Percentiles rank a stretch among this genome's conserved stretches.
These are phyloP conservation scores for Trissolcus japonicus DNA, from an alignment of 2,888 invertebrate genomes.

Conservation along the genomic window DNA sequence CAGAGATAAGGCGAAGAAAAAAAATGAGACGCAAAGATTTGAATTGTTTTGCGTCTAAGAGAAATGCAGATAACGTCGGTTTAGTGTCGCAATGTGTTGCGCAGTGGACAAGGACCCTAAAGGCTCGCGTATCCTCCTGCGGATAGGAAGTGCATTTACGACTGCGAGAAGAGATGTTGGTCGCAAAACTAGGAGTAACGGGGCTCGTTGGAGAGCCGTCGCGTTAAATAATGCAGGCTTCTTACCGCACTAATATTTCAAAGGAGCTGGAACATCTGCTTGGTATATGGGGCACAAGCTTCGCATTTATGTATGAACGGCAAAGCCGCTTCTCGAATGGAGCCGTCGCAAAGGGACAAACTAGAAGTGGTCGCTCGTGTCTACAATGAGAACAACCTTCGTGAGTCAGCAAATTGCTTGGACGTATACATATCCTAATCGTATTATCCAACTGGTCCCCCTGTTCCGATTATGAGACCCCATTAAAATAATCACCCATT, in stretches of 20 bases:
- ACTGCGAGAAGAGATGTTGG: constrained; percentile 48
- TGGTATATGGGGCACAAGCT: constrained; percentile 62
- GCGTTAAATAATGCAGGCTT: constrained; percentile 68
- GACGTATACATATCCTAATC: constrained; percentile 46
- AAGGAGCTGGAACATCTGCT: constrained; percentile 60
- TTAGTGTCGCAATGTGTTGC: constrained; percentile 49
- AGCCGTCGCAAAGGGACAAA: constrained; percentile 56
- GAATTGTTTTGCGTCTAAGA: constrained; percentile 20
- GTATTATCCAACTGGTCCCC: constrained; percentile 33
- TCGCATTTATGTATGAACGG: constrained; percentile 66
- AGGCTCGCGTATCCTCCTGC: constrained; percentile 37
- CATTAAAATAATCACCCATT: constrained; percentile 27
- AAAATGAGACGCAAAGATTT: neutral
- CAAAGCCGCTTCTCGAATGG: constrained; percentile 57
- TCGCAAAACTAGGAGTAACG: constrained; percentile 54
- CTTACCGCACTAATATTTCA: constrained; percentile 68
- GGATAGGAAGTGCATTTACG: constrained; percentile 49
- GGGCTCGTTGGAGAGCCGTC: constrained; percentile 58
- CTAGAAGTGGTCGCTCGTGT: constrained; percentile 46
- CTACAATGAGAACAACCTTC: constrained; percentile 42
- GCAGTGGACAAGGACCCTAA: constrained; percentile 45
- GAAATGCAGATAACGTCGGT: constrained; percentile 17
- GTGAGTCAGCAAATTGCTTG: constrained; percentile 50
- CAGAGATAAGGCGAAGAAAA: neutral
- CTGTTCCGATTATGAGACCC: constrained; percentile 33